Conservation (phyloP, 2,113 vertebrate genomes). For the Smithornis capensis region DNA sequence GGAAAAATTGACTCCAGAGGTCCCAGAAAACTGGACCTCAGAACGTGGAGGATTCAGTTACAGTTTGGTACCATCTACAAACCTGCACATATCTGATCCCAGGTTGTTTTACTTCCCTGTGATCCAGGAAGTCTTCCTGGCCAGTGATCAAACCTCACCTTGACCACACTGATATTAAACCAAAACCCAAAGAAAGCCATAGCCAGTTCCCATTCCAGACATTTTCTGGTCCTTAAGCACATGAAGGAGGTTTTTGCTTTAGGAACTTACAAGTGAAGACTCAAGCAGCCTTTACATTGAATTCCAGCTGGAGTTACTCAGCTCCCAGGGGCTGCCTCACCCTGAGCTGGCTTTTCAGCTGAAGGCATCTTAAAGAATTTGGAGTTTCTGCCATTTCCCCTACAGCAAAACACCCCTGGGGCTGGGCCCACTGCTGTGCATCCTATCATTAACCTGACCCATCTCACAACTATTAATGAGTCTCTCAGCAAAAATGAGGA, state of each 20-base stretch:
- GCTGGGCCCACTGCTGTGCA: background rate
- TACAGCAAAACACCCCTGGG: background rate
- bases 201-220: background rate
- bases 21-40: background rate
- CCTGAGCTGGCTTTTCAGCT: background rate
- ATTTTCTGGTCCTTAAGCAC: background rate
- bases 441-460: background rate
- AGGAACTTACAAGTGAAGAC: background rate
- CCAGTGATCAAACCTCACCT: background rate
- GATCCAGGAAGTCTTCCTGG: background rate
- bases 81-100: accelerated
- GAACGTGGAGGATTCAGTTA: background rate
- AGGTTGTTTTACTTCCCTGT: background rate
- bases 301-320: background rate
- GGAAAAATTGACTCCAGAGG: background rate
- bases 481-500: background rate
- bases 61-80: background rate
- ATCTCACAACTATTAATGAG: background rate
- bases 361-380: background rate
- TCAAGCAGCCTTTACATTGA: background rate
- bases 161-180: background rate
- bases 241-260: background rate
- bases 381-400: background rate
- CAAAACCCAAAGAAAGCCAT: background rate
- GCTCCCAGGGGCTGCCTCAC: background rate